A percentile compares a stretch with the other conserved stretches of the same genome.
phyloP scores from a whole-genome alignment of 2,113 vertebrate genomes.

The Euleptes europaea region DNA sequence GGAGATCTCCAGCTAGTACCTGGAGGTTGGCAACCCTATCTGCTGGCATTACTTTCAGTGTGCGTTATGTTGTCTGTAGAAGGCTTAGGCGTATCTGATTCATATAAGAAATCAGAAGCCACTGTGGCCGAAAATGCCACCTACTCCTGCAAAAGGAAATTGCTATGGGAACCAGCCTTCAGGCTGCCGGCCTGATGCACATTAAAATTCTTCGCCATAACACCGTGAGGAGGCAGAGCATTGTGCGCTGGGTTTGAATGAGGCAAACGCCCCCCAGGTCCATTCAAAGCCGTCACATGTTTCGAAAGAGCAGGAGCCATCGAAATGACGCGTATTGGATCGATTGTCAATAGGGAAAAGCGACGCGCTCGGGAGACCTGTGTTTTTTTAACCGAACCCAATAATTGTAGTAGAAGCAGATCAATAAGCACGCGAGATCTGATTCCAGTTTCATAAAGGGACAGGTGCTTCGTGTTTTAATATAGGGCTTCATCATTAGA shows the following conservation, averaged over 20 bases:
- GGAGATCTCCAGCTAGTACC: too few species aligned
- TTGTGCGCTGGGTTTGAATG: conserved; percentile 61
- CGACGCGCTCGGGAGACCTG: conserved; percentile 33
- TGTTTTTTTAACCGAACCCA: too few species aligned
- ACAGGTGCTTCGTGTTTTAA: neutral
- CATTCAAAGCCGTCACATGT: conserved; percentile 29
- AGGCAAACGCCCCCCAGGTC: conserved; percentile 27
- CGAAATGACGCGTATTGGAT: conserved; percentile 34
- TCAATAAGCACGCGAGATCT: conserved; percentile 17
- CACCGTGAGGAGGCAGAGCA: conserved; percentile 38
- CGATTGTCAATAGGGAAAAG: conserved; percentile 37
- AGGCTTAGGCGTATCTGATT: too few species aligned
- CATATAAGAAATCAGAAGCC: too few species aligned
- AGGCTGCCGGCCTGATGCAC: neutral
- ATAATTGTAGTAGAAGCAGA: conserved; percentile 7
- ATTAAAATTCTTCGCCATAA: conserved; percentile 61
- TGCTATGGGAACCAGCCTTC: neutral
- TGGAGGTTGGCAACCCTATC: too few species aligned
- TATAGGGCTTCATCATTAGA: neutral
- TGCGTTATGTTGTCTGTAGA: too few species aligned
- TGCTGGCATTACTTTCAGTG: too few species aligned
- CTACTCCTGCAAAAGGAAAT: neutral
- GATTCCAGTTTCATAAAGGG: neutral
- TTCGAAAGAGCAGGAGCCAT: conserved; percentile 56
- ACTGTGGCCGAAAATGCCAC: neutral